Base-by-base conservation (phyloP, 2,797 vertebrate genomes). In the Eutrigla gurnardus region DNA sequence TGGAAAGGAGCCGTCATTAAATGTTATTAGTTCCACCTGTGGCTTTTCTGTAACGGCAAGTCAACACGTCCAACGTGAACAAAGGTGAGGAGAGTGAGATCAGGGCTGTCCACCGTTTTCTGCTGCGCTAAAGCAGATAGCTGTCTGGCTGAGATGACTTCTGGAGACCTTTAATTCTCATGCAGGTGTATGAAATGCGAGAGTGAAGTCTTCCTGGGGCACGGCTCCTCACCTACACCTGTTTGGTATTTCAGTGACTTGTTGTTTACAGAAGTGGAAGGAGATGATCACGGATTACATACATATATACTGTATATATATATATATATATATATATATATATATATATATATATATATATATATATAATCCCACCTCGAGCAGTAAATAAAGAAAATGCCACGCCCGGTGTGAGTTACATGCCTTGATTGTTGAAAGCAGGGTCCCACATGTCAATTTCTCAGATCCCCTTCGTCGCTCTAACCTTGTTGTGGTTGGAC, bases 271-370 rank as follows among this genome's bases (percentile, higher is more conserved):
- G n/a, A n/a, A n/a, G 74, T 39, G 1, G 52, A 46, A 65, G 45
- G 55, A 83, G 75, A 73, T 72, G 58, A 78, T 82, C 81, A 80
- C 76, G 72, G 82, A 88, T 88, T 76, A 74, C 46, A 65, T 75
- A 25, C 2, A 25, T 25, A 25, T 25, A n/a, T n/a, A n/a, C n/a
- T n/a, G n/a, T n/a, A n/a, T n/a, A 25, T 25, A 25, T 25, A 25
- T 25, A 25, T 25, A 25, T 25, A 25, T 25, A 25, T 25, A 25
- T 25, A 25, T 25, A 25, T 25, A 25, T 25, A 25, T 25, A 25
- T 25, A 25, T 25, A 25, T 25, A 25, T 25, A 25, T 25, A 25
- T 25, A 25, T 25, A 25, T 25, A 25, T 25, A 25, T 25, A 25
- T 25, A 25, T 25, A 25, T 25, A 75, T 69, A 86, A 82, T 83